Evolutionary conservation across 2,113 vertebrate genomes (phyloP), one percentile per base, ranked within the genome.

Genomic region (Triplophysa dalaica): DNA sequence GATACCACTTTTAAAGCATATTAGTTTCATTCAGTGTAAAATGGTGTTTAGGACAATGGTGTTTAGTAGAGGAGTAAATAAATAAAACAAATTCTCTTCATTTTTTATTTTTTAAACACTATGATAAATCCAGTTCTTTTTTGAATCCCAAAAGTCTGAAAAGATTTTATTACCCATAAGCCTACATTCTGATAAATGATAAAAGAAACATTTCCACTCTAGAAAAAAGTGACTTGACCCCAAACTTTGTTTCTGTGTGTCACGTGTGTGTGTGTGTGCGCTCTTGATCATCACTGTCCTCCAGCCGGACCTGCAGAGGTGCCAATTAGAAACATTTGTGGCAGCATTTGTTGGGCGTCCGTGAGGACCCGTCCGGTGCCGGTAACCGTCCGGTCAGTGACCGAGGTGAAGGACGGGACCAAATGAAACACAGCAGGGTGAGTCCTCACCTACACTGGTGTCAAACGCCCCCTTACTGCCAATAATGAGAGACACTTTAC

Each of bases 291-390:
- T 87, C 90, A 87, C 87, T 90, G 88, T 91, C 86, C 85, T 86
- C 78, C 81, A 84, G 87, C 86, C 82, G 83, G 90, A 86, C 93
- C 90, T 91, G 90, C 92, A 84, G 92, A 94, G 93, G 92, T 93
- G 93, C 89, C 92, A 94, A 94, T 94, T 94, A 92, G 88, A 90
- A 86, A 89, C 89, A 90, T 93, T 91, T 90, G 90, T 90, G 91
- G 87, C 83, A 79, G 87, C 87, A 86, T 90, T 91, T 92, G 90
- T 90, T 85, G 85, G 87, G 85, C 50, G 83, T 88, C 90, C 84
- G 6, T n/a, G 52, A 87, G 89, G 87, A 84, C 48, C 22, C 78
- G 61, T 75, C 85, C 85, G 87, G 85, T 85, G 43, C 43, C 69
- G 80, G 72, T 43, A 72, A 77, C 82, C 54, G 75, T 74, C 41